These are phyloP conservation scores for Peromyscus maniculatus DNA, from an alignment of 2,113 vertebrate genomes.

Conservation along the genomic window DNA sequence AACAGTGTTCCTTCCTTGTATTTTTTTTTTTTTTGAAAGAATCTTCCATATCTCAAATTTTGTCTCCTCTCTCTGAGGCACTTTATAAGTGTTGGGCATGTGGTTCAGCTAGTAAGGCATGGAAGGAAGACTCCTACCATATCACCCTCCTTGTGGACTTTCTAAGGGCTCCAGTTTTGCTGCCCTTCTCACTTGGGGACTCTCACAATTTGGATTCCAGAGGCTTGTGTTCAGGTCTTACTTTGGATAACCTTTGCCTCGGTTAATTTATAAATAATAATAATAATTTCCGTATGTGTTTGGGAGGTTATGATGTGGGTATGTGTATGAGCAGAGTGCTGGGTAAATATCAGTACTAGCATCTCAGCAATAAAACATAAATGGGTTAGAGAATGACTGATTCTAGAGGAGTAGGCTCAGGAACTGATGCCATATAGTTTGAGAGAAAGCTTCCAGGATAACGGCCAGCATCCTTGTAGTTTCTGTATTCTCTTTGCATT, in stretches of 20 bases:
- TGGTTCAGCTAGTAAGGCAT: not conserved
- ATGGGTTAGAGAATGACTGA: not conserved
- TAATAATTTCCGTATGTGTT: not conserved
- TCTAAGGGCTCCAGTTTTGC: not conserved
- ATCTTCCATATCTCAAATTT: not conserved
- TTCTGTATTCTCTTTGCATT: too few relatives aligned
- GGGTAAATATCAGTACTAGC: not conserved
- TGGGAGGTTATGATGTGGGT: not conserved
- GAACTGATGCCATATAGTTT: not conserved
- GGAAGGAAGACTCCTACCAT: not conserved
- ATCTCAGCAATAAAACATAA: not conserved
- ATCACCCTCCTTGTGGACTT: too few relatives aligned
- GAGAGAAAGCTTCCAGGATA: not conserved
- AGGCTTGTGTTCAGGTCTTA: not conserved
- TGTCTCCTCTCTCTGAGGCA: not conserved
- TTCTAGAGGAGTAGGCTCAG: not conserved
- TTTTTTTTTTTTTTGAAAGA: not conserved
- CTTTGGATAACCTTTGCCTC: not conserved
- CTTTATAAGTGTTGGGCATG: not conserved
- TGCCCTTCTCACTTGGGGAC: not conserved
- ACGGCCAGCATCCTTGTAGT: not conserved
- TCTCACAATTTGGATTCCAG: not conserved
- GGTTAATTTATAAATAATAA: not conserved
- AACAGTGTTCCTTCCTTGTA: not conserved
- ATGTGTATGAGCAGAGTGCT: not conserved